Percentiles rank a stretch among this genome's conserved stretches.
phyloP scores from a whole-genome alignment of 2,888 invertebrate genomes.

The Tineola bisselliella region DNA sequence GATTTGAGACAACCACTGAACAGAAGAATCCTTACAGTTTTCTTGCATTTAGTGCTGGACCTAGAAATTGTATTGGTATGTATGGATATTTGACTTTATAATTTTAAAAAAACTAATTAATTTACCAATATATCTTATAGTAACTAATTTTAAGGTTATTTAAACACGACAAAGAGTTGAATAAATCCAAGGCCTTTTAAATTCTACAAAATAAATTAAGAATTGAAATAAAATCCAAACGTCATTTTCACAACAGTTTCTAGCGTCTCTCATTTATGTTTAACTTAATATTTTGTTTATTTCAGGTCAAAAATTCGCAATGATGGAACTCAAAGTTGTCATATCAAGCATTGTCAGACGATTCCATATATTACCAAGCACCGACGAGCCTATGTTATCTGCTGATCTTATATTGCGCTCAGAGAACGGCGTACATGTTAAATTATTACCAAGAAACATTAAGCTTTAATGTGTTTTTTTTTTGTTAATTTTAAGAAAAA shows the following conservation, averaged over 20 bases:
- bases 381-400: slow-evolving; percentile 23
- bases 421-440: slow-evolving; percentile 11
- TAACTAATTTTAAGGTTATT: too few species aligned
- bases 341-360: slow-evolving; percentile 45
- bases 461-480: neutral
- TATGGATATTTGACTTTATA: too few species aligned
- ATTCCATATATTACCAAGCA: slow-evolving; percentile 37
- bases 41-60: slow-evolving; percentile 72
- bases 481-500: neutral
- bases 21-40: slow-evolving; percentile 58
- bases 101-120: too few species aligned
- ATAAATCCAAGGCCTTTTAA: too few species aligned
- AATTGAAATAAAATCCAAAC: too few species aligned
- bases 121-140: too few species aligned
- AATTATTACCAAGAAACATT: slow-evolving; percentile 9
- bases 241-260: too few species aligned
- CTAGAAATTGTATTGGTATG: slow-evolving; percentile 70
- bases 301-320: slow-evolving; percentile 54
- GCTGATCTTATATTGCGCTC: slow-evolving; percentile 13
- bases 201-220: too few species aligned
- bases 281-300: neutral
- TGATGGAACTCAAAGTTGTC: slow-evolving; percentile 46
- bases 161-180: too few species aligned
- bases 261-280: too few species aligned
- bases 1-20: slow-evolving; percentile 45